phyloP scores from a whole-genome alignment of 2,797 vertebrate species.

The Limosa lapponica region DNA sequence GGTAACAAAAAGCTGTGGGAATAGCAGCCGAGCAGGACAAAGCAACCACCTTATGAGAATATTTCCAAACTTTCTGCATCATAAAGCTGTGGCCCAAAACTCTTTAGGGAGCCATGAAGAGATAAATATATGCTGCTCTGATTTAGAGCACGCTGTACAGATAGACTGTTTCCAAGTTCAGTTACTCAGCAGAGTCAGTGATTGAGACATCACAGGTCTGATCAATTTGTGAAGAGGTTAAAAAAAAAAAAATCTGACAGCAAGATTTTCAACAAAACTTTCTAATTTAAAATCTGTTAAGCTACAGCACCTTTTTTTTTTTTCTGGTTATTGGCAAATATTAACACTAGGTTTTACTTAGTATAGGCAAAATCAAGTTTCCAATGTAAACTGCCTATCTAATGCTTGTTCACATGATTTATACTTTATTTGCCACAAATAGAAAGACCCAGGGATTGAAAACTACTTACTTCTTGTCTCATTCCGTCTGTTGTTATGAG shows the following conservation, averaged over 20 bases:
- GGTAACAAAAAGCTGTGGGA: neutral
- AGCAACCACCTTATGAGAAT: neutral
- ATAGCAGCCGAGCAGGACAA: neutral
- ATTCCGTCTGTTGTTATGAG: constrained; percentile 80
- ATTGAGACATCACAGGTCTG: neutral
- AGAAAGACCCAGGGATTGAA: neutral
- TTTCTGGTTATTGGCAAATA: neutral
- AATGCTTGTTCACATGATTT: rapidly evolving
- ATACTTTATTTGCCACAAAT: neutral
- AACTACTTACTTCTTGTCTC: constrained; percentile 85
- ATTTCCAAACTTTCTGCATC: neutral
- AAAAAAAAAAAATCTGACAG: neutral
- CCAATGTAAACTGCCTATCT: neutral
- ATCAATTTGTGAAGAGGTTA: neutral
- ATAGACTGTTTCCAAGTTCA: neutral
- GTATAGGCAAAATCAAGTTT: neutral
- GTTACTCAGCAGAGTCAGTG: neutral
- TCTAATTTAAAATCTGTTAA: neutral
- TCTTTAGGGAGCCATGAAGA: neutral
- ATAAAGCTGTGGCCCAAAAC: neutral
- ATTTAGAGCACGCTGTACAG: neutral
- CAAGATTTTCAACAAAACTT: neutral
- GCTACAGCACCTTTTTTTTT: neutral
- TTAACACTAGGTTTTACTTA: neutral
- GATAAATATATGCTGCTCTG: neutral